These are phyloP conservation scores for Listronotus bonariensis DNA, from an alignment of 1,140 invertebrate species.

Conservation along the genomic window DNA sequence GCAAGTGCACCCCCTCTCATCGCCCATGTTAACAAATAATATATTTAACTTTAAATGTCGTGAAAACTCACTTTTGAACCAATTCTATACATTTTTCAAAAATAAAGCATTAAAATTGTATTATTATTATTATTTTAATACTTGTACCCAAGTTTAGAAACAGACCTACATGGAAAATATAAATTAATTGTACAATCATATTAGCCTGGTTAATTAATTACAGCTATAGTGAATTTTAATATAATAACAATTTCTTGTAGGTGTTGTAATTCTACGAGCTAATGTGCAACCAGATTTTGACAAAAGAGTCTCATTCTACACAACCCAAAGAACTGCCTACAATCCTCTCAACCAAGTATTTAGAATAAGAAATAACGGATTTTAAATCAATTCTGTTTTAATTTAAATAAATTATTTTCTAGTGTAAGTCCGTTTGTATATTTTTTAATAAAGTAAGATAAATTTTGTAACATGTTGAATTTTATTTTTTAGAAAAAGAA, in stretches of 20 bases:
- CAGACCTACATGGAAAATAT: too few species aligned
- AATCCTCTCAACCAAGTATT: slow-evolving; percentile 65
- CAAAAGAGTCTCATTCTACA: slow-evolving; percentile 58
- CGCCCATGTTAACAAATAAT: too few species aligned
- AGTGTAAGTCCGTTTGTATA: slow-evolving; percentile 37
- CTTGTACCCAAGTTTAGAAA: too few species aligned
- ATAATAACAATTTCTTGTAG: slow-evolving; percentile 50
- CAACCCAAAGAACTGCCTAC: slow-evolving; percentile 63
- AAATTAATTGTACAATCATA: slow-evolving; percentile 1
- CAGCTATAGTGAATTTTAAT: background rate
- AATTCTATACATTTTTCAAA: too few species aligned
- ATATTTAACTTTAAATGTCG: too few species aligned
- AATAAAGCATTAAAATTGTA: too few species aligned
- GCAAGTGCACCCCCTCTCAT: too few species aligned
- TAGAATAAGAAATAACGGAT: slow-evolving; percentile 56
- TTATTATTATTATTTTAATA: too few species aligned
- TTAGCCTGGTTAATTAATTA: background rate
- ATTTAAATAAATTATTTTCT: slow-evolving; percentile 48
- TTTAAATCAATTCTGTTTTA: slow-evolving; percentile 40
- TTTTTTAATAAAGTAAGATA: slow-evolving; percentile 41
- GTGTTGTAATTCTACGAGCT: slow-evolving; percentile 81
- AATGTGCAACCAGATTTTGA: slow-evolving; percentile 70
- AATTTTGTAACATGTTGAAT: slow-evolving; percentile 19
- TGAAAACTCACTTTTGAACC: too few species aligned
- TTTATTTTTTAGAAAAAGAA: slow-evolving; percentile 1